phyloP scores from a whole-genome alignment of 2,113 vertebrate genomes.

The Synodontis membranacea region DNA sequence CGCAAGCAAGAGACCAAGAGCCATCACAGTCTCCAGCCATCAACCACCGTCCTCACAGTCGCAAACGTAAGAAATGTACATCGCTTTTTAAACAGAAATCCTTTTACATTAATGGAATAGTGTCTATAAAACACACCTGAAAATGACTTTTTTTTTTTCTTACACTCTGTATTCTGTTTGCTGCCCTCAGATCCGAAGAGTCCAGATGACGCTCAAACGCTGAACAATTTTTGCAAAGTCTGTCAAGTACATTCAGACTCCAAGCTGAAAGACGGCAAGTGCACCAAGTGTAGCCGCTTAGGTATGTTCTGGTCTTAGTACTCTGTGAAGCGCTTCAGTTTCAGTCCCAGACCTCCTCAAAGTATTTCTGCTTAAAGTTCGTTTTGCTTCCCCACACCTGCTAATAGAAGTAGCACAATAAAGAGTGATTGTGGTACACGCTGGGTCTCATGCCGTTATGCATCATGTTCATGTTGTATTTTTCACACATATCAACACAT shows the following conservation, averaged over 20 bases:
- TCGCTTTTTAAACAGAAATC: background rate
- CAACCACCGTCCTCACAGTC: constrained; percentile 81
- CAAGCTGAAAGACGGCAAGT: constrained; percentile 91
- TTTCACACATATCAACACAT: too few relatives aligned
- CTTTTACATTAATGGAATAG: background rate
- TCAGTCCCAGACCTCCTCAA: background rate
- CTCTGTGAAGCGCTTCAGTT: background rate
- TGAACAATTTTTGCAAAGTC: constrained; percentile 96
- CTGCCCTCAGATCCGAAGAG: constrained; percentile 84
- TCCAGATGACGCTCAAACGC: constrained; percentile 85
- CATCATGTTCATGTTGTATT: background rate
- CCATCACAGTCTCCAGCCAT: constrained; percentile 70
- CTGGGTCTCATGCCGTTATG: background rate
- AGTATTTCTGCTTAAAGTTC: background rate
- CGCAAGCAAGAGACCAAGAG: constrained; percentile 83
- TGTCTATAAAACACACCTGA: background rate
- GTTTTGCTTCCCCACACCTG: background rate
- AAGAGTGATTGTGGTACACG: background rate
- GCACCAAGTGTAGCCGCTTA: constrained; percentile 88
- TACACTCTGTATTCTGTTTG: background rate
- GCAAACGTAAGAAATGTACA: constrained; percentile 81
- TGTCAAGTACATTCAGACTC: constrained; percentile 85
- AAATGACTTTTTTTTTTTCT: background rate
- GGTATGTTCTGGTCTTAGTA: constrained; percentile 75
- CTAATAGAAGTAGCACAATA: background rate